Evolutionary conservation across 2,888 invertebrate species (phyloP).

Genomic region (Tetramorium bicarinatum): DNA sequence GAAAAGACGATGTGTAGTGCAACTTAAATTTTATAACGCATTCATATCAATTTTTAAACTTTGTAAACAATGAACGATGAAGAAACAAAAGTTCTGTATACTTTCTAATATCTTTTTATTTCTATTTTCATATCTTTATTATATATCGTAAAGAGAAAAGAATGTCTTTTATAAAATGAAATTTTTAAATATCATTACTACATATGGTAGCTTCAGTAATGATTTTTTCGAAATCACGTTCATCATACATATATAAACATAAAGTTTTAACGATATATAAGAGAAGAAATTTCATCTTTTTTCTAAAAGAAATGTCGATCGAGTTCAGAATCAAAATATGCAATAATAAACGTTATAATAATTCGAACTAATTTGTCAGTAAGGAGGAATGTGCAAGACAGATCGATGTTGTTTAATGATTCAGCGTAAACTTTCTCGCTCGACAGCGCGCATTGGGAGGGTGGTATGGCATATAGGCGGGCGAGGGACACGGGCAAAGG

Average conservation of each 20-base stretch:
- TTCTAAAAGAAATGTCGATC: neutral
- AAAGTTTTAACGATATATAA: neutral
- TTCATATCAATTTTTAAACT: neutral
- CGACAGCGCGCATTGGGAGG: conserved; percentile 20
- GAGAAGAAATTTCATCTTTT: neutral
- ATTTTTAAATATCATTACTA: neutral
- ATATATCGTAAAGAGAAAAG: neutral
- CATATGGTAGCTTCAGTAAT: too few relatives aligned
- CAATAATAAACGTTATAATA: neutral
- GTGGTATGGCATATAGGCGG: neutral
- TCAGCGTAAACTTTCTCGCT: conserved; percentile 45
- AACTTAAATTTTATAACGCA: neutral
- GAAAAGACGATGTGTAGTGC: neutral
- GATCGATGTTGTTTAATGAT: conserved; percentile 47
- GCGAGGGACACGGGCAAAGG: neutral
- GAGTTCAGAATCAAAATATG: neutral
- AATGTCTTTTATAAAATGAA: neutral
- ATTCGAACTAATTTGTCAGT: conserved; percentile 12
- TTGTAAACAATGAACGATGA: neutral
- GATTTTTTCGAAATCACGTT: too few relatives aligned
- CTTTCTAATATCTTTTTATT: neutral
- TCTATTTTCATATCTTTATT: neutral
- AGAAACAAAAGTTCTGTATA: neutral
- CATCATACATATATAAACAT: neutral
- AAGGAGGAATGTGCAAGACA: conserved; percentile 1